Conservation (phyloP, 2,113 vertebrate species). For the Dinomys branickii region DNA sequence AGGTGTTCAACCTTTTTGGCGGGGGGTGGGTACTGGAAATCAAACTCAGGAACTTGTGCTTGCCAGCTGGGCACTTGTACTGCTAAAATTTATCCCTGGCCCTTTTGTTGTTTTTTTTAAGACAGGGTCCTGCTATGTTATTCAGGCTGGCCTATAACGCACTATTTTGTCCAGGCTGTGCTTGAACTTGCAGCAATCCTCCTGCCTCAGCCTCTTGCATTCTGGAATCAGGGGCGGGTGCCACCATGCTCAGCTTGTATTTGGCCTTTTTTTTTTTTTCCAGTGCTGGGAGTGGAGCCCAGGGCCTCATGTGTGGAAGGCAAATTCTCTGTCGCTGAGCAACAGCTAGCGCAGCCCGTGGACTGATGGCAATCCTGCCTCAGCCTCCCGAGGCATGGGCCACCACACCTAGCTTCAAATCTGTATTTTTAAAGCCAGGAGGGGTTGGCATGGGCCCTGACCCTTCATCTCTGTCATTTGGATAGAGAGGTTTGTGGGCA, state of each 20-base stretch:
- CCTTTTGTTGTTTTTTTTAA: not conserved
- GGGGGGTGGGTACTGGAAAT: too few species aligned
- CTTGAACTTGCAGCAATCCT: not conserved
- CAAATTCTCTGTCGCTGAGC: not conserved
- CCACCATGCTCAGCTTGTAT: not conserved
- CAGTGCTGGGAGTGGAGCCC: not conserved
- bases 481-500: not conserved
- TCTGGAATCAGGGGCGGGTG: not conserved
- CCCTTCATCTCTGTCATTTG: not conserved
- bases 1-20: not conserved
- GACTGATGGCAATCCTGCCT: too few species aligned
- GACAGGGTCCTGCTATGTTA: not conserved
- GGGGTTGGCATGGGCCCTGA: rapidly evolving
- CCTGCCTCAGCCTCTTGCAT: not conserved
- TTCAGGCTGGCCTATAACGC: not conserved
- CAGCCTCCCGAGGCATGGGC: too few species aligned
- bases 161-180: not conserved
- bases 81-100: too few species aligned
- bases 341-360: not conserved
- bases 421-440: not conserved
- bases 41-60: too few species aligned
- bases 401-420: too few species aligned
- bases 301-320: not conserved
- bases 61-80: too few species aligned
- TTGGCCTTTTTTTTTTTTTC: not conserved